Conservation (phyloP, 1,140 invertebrate genomes). For the Cepaea nemoralis region DNA sequence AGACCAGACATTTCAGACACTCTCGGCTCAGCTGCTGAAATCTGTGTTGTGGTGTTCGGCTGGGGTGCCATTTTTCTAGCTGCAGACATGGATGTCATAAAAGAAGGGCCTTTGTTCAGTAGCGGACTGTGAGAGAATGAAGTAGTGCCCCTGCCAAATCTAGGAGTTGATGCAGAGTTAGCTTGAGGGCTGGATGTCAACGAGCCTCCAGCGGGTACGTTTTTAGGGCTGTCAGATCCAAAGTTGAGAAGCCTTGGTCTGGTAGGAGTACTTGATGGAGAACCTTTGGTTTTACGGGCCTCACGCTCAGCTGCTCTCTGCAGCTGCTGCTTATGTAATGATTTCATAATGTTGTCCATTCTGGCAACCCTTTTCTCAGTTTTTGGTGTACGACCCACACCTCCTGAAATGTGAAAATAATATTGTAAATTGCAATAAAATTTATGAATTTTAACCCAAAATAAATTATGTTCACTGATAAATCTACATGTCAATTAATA, state of each 20-base stretch:
- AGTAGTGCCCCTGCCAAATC: not conserved
- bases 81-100: not conserved
- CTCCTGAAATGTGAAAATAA: no score
- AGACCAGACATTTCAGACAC: not conserved
- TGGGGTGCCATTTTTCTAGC: not conserved
- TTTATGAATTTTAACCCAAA: no score
- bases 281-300: slow-evolving; percentile 20
- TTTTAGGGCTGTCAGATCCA: not conserved
- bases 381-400: slow-evolving; percentile 14
- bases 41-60: not conserved
- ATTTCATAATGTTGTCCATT: slow-evolving; percentile 40
- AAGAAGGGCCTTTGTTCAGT: not conserved
- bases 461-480: no score
- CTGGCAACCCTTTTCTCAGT: slow-evolving; percentile 32
- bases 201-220: not conserved
- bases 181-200: not conserved
- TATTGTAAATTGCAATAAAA: no score
- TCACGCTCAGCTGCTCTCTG: slow-evolving; percentile 28
- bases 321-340: slow-evolving; percentile 17
- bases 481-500: no score
- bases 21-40: not conserved
- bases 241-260: slow-evolving; percentile 27
- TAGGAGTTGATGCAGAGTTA: not conserved
- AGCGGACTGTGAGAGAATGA: not conserved
- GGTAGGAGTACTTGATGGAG: slow-evolving; percentile 3